Evolutionary conservation across 1,140 invertebrate genomes (phyloP).

Genomic region (Brachionus calyciflorus): DNA sequence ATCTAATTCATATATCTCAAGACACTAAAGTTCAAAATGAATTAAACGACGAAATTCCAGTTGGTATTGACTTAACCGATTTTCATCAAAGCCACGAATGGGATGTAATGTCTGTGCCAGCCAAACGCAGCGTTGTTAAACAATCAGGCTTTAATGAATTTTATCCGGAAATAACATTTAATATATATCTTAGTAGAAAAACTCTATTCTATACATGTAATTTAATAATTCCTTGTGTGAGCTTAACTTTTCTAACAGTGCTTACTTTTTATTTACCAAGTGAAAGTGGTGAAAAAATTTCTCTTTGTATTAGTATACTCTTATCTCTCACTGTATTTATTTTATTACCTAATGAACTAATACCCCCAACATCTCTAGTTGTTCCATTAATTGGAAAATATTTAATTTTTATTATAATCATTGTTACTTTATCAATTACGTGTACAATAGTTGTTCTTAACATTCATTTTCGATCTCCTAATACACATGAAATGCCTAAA

Average conservation of each 20-base stretch:
- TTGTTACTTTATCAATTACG: conserved; percentile 61
- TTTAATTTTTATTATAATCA: conserved; percentile 60
- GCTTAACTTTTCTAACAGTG: conserved; percentile 62
- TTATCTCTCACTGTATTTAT: conserved; percentile 61
- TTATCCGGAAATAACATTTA: conserved; percentile 95
- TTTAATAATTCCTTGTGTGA: conserved; percentile 60
- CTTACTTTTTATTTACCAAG: conserved; percentile 61
- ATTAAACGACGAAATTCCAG: not conserved
- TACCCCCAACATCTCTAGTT: conserved; percentile 60
- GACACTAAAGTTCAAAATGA: not conserved
- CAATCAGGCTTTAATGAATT: conserved; percentile 88
- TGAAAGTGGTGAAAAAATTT: conserved; percentile 61
- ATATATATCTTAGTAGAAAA: conserved; percentile 82
- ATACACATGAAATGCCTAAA: conserved; percentile 59
- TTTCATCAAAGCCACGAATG: conserved; percentile 81
- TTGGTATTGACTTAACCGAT: conserved; percentile 54
- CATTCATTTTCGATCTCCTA: conserved; percentile 57
- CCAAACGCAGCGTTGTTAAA: conserved; percentile 46
- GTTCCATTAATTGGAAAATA: conserved; percentile 60
- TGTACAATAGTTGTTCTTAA: conserved; percentile 59
- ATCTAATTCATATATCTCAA: conserved; percentile 37
- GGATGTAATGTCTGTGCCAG: conserved; percentile 94
- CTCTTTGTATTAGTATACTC: conserved; percentile 59
- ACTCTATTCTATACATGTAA: conserved; percentile 61
- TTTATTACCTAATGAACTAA: conserved; percentile 59